These are phyloP conservation scores for Ormia ochracea DNA, from an alignment of 2,888 invertebrate genomes.

Conservation along the genomic window DNA sequence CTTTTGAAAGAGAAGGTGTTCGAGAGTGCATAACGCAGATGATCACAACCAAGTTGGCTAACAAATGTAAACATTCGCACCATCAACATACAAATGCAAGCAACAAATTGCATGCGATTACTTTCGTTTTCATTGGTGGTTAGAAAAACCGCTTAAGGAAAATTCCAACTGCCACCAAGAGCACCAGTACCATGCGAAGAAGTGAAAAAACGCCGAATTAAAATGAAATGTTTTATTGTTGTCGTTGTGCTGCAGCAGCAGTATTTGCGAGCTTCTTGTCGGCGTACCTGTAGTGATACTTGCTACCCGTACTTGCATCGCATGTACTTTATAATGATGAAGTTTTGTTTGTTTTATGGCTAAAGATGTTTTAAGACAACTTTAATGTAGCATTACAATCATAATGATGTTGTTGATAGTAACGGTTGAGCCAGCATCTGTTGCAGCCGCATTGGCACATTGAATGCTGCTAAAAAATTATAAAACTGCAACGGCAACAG, in stretches of 20 bases:
- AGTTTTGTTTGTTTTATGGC: conserved; percentile 48
- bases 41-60: conserved; percentile 7
- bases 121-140: conserved; percentile 73
- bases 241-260: conserved; percentile 10
- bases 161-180: conserved; percentile 29
- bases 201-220: background rate
- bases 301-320: background rate
- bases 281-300: background rate
- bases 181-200: conserved; percentile 17
- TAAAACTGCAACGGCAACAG: conserved; percentile 13
- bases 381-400: conserved; percentile 37
- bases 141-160: conserved; percentile 47
- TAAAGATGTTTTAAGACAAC: conserved; percentile 48
- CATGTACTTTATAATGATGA: no score
- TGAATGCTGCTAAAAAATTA: conserved; percentile 25
- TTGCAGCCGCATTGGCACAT: conserved; percentile 15
- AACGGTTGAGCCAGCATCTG: conserved; percentile 34
- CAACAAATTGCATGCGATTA: conserved; percentile 60
- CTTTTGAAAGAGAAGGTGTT: conserved; percentile 62
- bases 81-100: conserved; percentile 15
- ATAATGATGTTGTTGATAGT: conserved; percentile 24
- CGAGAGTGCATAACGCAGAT: conserved; percentile 60
- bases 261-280: conserved; percentile 33
- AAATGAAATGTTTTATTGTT: background rate
- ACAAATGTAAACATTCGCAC: background rate